These are phyloP conservation scores for Heliconius congener DNA, from an alignment of 1,140 invertebrate genomes.

Conservation along the genomic window DNA sequence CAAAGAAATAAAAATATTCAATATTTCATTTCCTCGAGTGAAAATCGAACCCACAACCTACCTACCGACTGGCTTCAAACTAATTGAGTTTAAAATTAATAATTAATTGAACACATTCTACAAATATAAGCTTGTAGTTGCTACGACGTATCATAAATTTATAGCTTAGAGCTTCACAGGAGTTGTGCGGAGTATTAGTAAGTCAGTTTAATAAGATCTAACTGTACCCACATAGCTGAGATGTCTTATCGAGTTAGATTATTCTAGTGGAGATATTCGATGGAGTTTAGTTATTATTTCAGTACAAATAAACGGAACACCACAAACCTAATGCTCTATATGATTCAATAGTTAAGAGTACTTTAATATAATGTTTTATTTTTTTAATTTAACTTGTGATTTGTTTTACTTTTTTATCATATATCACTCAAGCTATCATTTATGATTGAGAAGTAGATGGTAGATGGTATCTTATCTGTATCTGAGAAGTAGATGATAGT, in stretches of 20 bases:
- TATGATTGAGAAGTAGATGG: too few relatives aligned
- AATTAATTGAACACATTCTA: neutral
- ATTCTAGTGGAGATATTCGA: neutral
- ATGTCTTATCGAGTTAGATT: neutral
- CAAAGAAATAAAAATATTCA: too few relatives aligned
- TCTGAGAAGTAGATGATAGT: too few relatives aligned
- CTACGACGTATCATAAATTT: slow-evolving; percentile 7
- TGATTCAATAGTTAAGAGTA: neutral
- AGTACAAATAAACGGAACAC: neutral
- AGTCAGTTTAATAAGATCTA: slow-evolving; percentile 3
- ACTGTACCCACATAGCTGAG: neutral
- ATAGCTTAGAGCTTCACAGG: neutral
- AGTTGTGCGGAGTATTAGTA: slow-evolving; percentile 9
- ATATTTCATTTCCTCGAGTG: too few relatives aligned
- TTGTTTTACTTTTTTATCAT: neutral
- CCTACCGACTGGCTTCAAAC: neutral
- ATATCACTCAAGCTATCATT: neutral
- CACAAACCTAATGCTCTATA: neutral
- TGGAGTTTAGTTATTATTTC: neutral
- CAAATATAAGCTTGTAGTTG: too few relatives aligned
- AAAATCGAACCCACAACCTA: too few relatives aligned
- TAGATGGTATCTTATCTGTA: too few relatives aligned
- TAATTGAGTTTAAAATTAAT: slow-evolving; percentile 4
- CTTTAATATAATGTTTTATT: too few relatives aligned
- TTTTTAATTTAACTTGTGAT: too few relatives aligned